phyloP scores from a whole-genome alignment of 2,888 invertebrate species.

The Metacarcinus magister region DNA sequence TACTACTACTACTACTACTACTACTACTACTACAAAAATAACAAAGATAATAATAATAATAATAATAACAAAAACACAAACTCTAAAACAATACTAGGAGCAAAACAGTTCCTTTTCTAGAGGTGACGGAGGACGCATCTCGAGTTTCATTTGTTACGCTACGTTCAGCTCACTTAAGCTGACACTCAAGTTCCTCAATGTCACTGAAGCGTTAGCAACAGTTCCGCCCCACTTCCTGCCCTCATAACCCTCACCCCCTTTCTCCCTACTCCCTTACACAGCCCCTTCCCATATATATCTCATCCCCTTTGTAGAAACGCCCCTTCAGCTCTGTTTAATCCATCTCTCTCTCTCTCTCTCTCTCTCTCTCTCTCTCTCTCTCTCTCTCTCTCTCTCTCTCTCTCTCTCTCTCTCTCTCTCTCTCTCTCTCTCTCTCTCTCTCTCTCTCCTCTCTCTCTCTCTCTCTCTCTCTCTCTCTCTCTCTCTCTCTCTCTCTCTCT shows the following conservation, averaged over 20 bases:
- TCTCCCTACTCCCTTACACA: neutral
- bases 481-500: too few relatives aligned
- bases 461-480: too few relatives aligned
- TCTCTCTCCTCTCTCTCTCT: too few relatives aligned
- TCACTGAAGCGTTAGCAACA: neutral
- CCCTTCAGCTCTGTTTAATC: too few relatives aligned
- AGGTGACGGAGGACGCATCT: neutral
- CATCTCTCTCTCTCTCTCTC: too few relatives aligned
- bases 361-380: too few relatives aligned
- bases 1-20: slow-evolving; percentile 34
- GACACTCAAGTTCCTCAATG: neutral
- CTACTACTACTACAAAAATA: neutral
- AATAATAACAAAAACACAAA: neutral
- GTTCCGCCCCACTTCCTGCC: neutral
- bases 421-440: too few relatives aligned
- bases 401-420: too few relatives aligned
- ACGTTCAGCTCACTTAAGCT: neutral
- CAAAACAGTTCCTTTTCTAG: neutral
- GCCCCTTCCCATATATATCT: too few relatives aligned
- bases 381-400: too few relatives aligned
- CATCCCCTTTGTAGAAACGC: too few relatives aligned
- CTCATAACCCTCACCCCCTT: neutral
- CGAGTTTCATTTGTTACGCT: neutral
- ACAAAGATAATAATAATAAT: neutral
- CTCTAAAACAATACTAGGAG: neutral